Evolutionary conservation across 2,888 invertebrate genomes (phyloP).

Genomic region (Scaptomyza polygonia): DNA sequence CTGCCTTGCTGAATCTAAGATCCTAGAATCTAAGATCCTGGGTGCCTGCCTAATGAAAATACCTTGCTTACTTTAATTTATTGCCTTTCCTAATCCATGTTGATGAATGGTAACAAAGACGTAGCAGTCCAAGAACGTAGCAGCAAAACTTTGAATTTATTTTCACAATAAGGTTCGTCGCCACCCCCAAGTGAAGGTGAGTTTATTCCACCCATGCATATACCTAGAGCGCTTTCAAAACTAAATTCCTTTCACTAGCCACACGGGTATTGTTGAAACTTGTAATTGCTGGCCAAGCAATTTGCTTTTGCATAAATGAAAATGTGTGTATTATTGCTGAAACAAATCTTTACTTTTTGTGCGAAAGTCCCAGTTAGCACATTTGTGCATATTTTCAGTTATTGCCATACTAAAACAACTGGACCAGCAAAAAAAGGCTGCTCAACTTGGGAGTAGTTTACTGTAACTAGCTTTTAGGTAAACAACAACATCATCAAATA

Average conservation of each 20-base stretch:
- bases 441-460: constrained; percentile 16
- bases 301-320: constrained; percentile 11
- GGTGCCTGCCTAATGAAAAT: constrained; percentile 20
- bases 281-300: constrained; percentile 8
- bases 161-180: background rate
- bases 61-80: constrained; percentile 62
- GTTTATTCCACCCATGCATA: background rate
- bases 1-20: background rate
- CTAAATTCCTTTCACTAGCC: background rate
- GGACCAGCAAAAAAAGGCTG: constrained; percentile 2
- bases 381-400: constrained; percentile 18
- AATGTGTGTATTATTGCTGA: background rate
- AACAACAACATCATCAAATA: background rate
- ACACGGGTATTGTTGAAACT: constrained; percentile 23
- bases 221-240: background rate
- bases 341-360: constrained; percentile 33
- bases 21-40: background rate
- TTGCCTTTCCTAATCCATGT: constrained; percentile 68
- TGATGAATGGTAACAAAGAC: constrained; percentile 64
- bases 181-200: background rate
- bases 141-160: constrained; percentile 16
- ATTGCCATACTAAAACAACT: constrained; percentile 2
- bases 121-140: background rate
- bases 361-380: background rate
- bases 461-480: background rate